Percentiles rank a stretch among this genome's conserved stretches.
These are phyloP conservation scores for Chionis minor DNA, from an alignment of 2,113 vertebrate genomes.

Conservation along the genomic window DNA sequence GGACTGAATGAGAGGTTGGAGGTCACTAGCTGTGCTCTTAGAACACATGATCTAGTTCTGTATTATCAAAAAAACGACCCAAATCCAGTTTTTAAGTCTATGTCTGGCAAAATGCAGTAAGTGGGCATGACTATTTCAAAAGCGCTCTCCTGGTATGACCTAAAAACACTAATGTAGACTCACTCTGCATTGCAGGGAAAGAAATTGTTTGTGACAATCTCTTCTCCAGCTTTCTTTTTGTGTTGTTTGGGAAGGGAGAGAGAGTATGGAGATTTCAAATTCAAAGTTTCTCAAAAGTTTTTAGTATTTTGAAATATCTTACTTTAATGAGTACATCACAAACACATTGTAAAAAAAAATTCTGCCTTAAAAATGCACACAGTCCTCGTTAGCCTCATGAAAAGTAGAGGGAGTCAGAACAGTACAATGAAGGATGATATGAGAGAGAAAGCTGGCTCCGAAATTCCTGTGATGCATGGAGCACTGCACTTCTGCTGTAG, in stretches of 20 bases:
- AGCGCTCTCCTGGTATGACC: neutral
- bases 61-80: neutral
- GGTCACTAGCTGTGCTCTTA: neutral
- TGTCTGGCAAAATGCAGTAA: neutral
- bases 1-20: neutral
- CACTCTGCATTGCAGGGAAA: neutral
- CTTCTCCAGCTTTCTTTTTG: neutral
- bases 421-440: neutral
- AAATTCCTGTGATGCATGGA: neutral
- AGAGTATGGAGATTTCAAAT: neutral
- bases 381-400: neutral
- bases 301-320: neutral
- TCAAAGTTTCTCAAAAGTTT: neutral
- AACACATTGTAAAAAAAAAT: neutral
- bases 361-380: neutral
- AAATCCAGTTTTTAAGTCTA: neutral
- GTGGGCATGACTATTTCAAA: neutral
- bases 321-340: neutral
- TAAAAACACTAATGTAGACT: neutral
- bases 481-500: neutral
- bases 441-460: neutral
- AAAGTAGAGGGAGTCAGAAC: neutral
- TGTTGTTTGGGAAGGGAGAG: neutral
- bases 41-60: neutral
- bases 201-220: neutral